Evolutionary conservation across 30 jellyfish, hydroid and myxozoan species (phyloP), one percentile per base, ranked within the genome.

Genomic region (Hydractinia symbiolongicarpus): DNA sequence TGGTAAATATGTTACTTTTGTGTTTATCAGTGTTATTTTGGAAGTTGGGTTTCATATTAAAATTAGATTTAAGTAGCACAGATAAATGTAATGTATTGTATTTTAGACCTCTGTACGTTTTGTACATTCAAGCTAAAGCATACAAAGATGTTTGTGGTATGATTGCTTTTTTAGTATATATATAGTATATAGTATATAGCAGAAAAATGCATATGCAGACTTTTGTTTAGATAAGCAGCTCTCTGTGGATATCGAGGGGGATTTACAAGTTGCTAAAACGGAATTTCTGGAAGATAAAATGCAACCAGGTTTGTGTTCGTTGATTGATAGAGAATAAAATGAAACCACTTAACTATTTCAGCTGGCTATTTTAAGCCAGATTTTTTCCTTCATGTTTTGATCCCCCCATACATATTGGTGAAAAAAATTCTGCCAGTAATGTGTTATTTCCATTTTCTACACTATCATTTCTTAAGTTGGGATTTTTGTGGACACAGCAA

Each of bases 111-210:
- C 56, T 93, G 76, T 93, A 93, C 61, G 88, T 88, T 6, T 82
- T 93, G 49, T 93, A 78, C 84, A 88, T 77, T 54, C 99, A 93
- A 79, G 95, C 96, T 20, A 88, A 86, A 64, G 96, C 99, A 4
- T 87, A 66, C 81, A 78, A 82, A 50, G 96, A 93, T 15, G 93
- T 87, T 8, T 72, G 87, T 16, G 99, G 99, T 88, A 84, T 19
- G 83, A 67, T 1, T 67, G 51, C n/a, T 67, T 67, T 67, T 15
- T 67, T 67, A 13, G 51, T 67, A 13, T 13, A 11, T 1, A 67
- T 13, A 0, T 67, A 10, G 49, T 9, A 9, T 8, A 67, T 44
- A 9, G 49, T 9, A 67, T 8, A 67, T 50, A 0, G 9, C 67
- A 71, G 15, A 7, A 19, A 20, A 6, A 6, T 64, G 74, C 19